Evolutionary conservation across 2,888 invertebrate species (phyloP), one percentile per base, ranked within the genome.

Genomic region (Tenthredo notha): DNA sequence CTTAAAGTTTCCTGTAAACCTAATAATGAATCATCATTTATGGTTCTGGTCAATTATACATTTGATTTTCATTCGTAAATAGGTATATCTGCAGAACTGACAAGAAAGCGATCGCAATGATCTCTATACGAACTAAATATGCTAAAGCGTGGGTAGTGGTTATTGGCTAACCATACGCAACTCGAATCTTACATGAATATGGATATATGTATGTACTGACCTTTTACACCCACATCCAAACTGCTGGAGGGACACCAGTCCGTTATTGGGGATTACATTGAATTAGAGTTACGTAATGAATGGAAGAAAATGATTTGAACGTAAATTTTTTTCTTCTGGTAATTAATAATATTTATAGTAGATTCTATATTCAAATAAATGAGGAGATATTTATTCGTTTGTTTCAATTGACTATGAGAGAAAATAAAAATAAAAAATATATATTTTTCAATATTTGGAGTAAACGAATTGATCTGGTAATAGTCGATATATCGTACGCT

Each of bases 141-240:
- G 18, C 25, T 61, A 25, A 25, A 12, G 61, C 75, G 75, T 75
- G 47, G 75, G 43, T 75, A 37, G 75, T 72, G 37, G 70, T 72
- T 72, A 72, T 72, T 40, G 70, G 40, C n/a, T 15, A 72, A 29
- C 15, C 21, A 72, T 40, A 72, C n/a, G 70, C 25, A 61, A 61
- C 61, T 61, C 21, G 61, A 61, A 61, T 61, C 25, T 25, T 25
- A 25, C 12, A 21, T 25, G 25, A 25, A 25, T 61, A 10, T 25
- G 10, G 61, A 61, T 61, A 21, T 61, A 12, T 40, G 9, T 67
- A 25, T 67, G 33, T 29, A 74, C 75, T 75, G 75, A 75, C 75
- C 75, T 75, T 50, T 75, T 47, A 43, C 75, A 75, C 75, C 75
- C 47, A 75, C 75, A 21, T 15, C 10, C n/a, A 70, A 70, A 10